Percentiles rank a stretch among this genome's conserved stretches.
phyloP scores from a whole-genome alignment of 2,888 invertebrate genomes.

The Acronicta aceris region DNA sequence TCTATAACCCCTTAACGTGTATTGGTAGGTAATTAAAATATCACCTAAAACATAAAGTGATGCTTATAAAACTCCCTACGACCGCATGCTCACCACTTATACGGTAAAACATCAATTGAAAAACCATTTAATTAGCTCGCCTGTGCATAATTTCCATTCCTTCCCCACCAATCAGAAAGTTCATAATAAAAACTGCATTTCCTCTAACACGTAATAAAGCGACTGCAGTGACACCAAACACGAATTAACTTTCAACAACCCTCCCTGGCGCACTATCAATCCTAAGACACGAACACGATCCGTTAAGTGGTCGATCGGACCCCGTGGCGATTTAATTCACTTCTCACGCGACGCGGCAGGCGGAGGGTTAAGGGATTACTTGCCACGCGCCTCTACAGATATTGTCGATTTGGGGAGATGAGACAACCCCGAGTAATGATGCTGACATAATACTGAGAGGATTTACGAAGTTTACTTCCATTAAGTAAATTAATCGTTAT shows the following conservation, averaged over 20 bases:
- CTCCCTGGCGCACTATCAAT: slow-evolving; percentile 79
- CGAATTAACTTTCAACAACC: slow-evolving; percentile 86
- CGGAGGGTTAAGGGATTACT: slow-evolving; percentile 84
- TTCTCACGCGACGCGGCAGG: slow-evolving; percentile 83
- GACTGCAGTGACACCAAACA: slow-evolving; percentile 85
- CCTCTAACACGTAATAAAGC: slow-evolving; percentile 79
- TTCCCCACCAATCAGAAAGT: slow-evolving; percentile 52
- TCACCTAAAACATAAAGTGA: no score
- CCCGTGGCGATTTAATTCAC: slow-evolving; percentile 82
- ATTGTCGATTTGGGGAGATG: slow-evolving; percentile 83
- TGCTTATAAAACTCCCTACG: no score
- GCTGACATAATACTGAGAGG: slow-evolving; percentile 68
- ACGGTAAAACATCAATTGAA: neutral
- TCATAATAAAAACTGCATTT: slow-evolving; percentile 79
- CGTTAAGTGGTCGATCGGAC: slow-evolving; percentile 84
- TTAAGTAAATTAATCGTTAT: slow-evolving; percentile 24
- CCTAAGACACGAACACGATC: slow-evolving; percentile 82
- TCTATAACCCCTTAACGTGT: no score
- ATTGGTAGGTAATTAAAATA: no score
- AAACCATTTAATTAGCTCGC: slow-evolving; percentile 16
- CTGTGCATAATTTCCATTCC: slow-evolving; percentile 10
- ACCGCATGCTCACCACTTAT: no score
- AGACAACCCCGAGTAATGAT: slow-evolving; percentile 81
- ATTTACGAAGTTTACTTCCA: slow-evolving; percentile 58
- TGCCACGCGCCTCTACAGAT: slow-evolving; percentile 86